phyloP scores from a whole-genome alignment of 2,888 invertebrate genomes.

The Cryptocheilus praepositus region DNA sequence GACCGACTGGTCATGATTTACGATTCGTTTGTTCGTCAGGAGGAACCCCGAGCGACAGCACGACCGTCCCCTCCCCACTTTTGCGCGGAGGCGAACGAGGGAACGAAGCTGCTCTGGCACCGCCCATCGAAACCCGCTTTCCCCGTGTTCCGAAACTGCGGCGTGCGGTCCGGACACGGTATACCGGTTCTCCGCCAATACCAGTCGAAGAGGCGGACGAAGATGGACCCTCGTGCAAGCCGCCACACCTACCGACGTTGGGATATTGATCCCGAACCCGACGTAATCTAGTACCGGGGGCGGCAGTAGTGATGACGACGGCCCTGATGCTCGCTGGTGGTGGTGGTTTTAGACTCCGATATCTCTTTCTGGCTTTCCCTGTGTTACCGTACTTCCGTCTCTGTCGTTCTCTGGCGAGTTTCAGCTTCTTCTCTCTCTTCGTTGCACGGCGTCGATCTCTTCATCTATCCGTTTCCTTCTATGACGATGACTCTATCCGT shows the following conservation, averaged over 20 bases:
- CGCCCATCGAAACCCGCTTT: conserved; percentile 32
- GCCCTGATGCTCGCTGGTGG: conserved; percentile 45
- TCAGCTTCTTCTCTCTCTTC: too few relatives aligned
- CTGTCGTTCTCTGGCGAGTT: too few relatives aligned
- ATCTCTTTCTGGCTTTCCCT: conserved; percentile 35
- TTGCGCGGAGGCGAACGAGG: conserved; percentile 14
- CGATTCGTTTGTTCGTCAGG: conserved; percentile 58
- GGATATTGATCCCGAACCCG: conserved; percentile 71
- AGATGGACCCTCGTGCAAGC: conserved; percentile 50
- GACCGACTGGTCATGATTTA: conserved; percentile 73
- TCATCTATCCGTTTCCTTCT: background rate
- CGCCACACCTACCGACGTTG: conserved; percentile 58
- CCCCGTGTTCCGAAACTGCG: conserved; percentile 9
- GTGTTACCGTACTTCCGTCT: too few relatives aligned
- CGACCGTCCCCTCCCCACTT: conserved; percentile 41
- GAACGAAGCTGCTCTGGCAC: conserved; percentile 36
- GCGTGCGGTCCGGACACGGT: conserved; percentile 17
- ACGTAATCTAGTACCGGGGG: conserved; percentile 61
- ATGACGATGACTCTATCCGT: background rate
- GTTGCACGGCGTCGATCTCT: too few relatives aligned
- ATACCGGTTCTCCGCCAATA: conserved; percentile 9
- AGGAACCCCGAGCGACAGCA: conserved; percentile 27
- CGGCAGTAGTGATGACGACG: conserved; percentile 66
- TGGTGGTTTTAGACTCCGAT: conserved; percentile 16
- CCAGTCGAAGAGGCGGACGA: conserved; percentile 39